phyloP scores from a whole-genome alignment of 2,888 invertebrate species.

The Elegia similella region DNA sequence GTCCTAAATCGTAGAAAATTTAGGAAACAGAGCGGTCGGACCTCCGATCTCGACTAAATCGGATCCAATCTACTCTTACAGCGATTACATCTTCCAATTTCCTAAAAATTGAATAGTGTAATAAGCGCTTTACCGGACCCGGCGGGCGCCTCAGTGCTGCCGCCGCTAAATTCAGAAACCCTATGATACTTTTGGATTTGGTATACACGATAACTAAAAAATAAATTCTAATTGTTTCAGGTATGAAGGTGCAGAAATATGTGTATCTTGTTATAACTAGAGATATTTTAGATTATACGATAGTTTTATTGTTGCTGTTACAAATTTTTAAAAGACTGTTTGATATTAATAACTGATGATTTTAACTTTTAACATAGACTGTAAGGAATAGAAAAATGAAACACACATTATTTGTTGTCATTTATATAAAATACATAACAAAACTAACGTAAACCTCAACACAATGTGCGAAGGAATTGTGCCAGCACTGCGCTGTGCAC shows the following conservation, averaged over 20 bases:
- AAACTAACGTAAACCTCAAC: conserved; percentile 28
- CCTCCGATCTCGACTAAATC: no score
- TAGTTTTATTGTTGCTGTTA: not conserved
- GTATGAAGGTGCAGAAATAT: conserved; percentile 55
- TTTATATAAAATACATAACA: conserved; percentile 43
- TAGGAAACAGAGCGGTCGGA: no score
- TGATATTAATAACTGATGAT: conserved; percentile 17
- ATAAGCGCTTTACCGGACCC: no score
- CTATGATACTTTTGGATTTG: no score
- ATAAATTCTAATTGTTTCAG: conserved; percentile 51
- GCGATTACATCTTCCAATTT: no score
- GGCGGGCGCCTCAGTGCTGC: no score
- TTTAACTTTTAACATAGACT: not conserved
- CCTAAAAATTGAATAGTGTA: no score
- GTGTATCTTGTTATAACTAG: conserved; percentile 66
- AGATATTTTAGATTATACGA: not conserved
- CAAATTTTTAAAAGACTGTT: conserved; percentile 23
- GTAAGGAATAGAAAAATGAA: conserved; percentile 31
- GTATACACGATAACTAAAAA: no score
- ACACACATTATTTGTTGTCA: conserved; percentile 30
- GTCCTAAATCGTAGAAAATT: no score
- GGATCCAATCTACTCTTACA: no score
- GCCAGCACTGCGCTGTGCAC: not conserved
- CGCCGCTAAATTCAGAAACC: no score
- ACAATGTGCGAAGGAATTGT: conserved; percentile 21